phyloP scores from a whole-genome alignment of 2,888 invertebrate genomes.

The Rhaphigaster nebulosa region DNA sequence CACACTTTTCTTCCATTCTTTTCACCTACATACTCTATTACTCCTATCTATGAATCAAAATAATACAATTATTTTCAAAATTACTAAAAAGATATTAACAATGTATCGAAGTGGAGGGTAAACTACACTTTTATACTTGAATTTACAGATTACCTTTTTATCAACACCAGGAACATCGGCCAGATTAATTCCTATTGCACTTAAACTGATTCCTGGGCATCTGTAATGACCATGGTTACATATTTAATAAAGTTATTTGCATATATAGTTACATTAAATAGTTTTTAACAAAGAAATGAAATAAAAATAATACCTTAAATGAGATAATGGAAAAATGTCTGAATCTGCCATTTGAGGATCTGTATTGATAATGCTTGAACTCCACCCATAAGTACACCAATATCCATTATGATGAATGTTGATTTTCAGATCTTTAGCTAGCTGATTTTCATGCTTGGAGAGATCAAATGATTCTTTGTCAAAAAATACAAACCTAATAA shows the following conservation, averaged over 20 bases:
- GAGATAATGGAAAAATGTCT: constrained; percentile 11
- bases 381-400: constrained; percentile 53
- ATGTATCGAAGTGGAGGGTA: not conserved
- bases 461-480: constrained; percentile 37
- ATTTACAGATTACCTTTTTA: not conserved
- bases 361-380: not conserved
- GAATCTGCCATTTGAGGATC: not conserved
- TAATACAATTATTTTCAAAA: not conserved
- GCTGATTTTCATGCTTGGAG: constrained; percentile 6
- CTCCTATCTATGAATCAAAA: constrained; percentile 51
- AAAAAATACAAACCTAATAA: constrained; percentile 19
- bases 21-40: constrained; percentile 61
- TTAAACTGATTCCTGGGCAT: constrained; percentile 25
- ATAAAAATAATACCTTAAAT: constrained; percentile 29
- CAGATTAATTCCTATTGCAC: constrained; percentile 14
- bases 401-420: constrained; percentile 55
- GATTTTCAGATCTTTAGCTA: constrained; percentile 58
- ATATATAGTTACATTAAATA: not conserved
- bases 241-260: not conserved
- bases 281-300: not conserved
- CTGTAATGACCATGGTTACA: not conserved
- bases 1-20: constrained; percentile 65
- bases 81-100: not conserved
- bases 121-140: not conserved
- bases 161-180: not conserved